Conservation (phyloP, 2,797 vertebrate species). For the Zenarchopterus dispar region DNA sequence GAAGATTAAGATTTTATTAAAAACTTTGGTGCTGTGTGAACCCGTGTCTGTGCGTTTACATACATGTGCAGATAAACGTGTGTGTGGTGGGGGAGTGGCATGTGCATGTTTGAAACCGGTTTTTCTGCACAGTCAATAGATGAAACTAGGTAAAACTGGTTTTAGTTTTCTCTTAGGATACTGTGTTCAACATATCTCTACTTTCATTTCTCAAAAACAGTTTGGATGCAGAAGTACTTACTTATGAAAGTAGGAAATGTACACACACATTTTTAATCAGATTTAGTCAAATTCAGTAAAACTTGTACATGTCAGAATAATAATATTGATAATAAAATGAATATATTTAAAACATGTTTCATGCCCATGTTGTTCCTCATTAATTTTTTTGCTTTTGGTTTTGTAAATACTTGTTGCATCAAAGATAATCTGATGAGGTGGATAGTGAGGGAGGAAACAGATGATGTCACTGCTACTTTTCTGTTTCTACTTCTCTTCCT, state of each 20-base stretch:
- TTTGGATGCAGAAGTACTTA: no score
- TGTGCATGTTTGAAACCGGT: slow-evolving; percentile 51
- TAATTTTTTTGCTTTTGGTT: neutral
- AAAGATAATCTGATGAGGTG: slow-evolving; percentile 12
- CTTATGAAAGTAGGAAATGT: no score
- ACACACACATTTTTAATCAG: no score
- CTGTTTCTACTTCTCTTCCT: neutral
- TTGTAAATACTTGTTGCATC: neutral
- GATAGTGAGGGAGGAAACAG: slow-evolving; percentile 29
- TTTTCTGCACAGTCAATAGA: slow-evolving; percentile 24
- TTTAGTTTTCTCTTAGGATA: slow-evolving; percentile 2
- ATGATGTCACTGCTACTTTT: slow-evolving; percentile 54
- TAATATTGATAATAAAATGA: no score
- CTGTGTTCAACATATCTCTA: slow-evolving; percentile 19
- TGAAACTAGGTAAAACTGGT: slow-evolving; percentile 29
- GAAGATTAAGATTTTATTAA: slow-evolving; percentile 2
- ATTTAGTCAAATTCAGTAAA: no score
- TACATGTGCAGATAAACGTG: no score
- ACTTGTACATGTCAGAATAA: no score
- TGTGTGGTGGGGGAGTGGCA: neutral
- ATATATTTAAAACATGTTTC: no score
- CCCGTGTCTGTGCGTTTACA: no score
- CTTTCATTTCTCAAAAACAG: slow-evolving; percentile 13
- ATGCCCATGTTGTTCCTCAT: neutral
- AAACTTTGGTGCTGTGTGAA: slow-evolving; percentile 6